These are phyloP conservation scores for Phalera bucephala DNA, from an alignment of 2,888 invertebrate genomes.

Conservation along the genomic window DNA sequence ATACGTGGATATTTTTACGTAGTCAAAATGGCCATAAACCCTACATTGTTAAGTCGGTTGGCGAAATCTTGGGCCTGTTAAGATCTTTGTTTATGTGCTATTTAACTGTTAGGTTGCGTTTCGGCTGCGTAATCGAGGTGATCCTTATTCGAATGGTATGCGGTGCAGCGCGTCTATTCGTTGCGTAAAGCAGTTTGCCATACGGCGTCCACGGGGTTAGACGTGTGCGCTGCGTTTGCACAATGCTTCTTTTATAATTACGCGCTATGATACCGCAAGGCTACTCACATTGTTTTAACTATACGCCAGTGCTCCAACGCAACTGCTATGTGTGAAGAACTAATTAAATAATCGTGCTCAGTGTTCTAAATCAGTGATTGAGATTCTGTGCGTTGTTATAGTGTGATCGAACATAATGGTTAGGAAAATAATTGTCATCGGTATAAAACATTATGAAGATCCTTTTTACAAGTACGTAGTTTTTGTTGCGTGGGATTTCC, in stretches of 20 bases:
- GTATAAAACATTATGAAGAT: constrained; percentile 74
- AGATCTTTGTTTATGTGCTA: constrained; percentile 57
- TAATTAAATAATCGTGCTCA: constrained; percentile 49
- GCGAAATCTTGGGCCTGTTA: constrained; percentile 45
- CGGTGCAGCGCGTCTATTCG: constrained; percentile 55
- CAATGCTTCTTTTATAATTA: constrained; percentile 46
- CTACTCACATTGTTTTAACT: constrained; percentile 54
- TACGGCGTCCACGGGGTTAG: constrained; percentile 46
- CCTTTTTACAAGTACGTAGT: constrained; percentile 73
- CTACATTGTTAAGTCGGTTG: constrained; percentile 40
- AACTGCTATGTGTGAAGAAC: constrained; percentile 52
- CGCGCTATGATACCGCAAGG: constrained; percentile 57
- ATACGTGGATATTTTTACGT: constrained; percentile 32
- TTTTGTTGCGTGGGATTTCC: constrained; percentile 11
- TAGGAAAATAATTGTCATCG: constrained; percentile 74
- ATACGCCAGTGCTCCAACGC: constrained; percentile 46
- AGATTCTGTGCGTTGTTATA: constrained; percentile 39
- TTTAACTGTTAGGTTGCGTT: constrained; percentile 61
- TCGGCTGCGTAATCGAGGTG: constrained; percentile 69
- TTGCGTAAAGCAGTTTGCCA: constrained; percentile 64
- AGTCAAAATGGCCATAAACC: constrained; percentile 29
- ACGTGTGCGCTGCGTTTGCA: constrained; percentile 46
- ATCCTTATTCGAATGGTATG: constrained; percentile 76
- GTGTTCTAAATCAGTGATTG: constrained; percentile 46
- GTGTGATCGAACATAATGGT: constrained; percentile 63